Conservation (phyloP, 1,140 invertebrate genomes). For the Colletes gigas region DNA sequence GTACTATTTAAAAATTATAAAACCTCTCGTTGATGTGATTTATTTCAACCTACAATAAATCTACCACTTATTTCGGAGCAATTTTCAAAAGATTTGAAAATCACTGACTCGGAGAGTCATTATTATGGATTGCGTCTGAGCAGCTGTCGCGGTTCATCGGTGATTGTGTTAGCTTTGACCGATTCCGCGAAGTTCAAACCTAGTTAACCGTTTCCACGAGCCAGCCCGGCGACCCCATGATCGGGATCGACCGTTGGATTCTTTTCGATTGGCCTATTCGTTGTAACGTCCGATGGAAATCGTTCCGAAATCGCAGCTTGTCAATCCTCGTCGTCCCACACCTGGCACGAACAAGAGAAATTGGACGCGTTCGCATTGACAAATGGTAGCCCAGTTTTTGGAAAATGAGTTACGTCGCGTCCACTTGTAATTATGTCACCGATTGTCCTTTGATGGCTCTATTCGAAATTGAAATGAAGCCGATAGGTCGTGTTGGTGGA, state of each 20-base stretch:
- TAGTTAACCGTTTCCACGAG: constrained; percentile 41
- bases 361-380: constrained; percentile 43
- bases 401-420: constrained; percentile 53
- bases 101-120: too few species aligned
- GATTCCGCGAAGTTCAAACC: constrained; percentile 5
- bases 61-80: too few species aligned
- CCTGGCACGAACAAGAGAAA: constrained; percentile 40
- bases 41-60: too few species aligned
- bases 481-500: background rate
- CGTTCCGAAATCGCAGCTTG: constrained; percentile 60
- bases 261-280: constrained; percentile 61
- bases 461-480: constrained; percentile 6
- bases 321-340: constrained; percentile 60
- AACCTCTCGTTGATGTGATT: too few species aligned
- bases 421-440: constrained; percentile 46
- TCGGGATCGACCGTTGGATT: constrained; percentile 49
- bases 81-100: too few species aligned
- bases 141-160: constrained; percentile 15
- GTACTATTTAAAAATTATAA: too few species aligned
- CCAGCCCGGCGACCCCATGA: constrained; percentile 60
- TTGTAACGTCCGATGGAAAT: constrained; percentile 68
- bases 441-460: constrained; percentile 31
- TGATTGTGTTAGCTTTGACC: background rate
- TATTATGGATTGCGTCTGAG: constrained; percentile 41
- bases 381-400: constrained; percentile 49